These are phyloP conservation scores for Daptonema setosum DNA, from an alignment of 2,888 invertebrate genomes.

Conservation along the genomic window DNA sequence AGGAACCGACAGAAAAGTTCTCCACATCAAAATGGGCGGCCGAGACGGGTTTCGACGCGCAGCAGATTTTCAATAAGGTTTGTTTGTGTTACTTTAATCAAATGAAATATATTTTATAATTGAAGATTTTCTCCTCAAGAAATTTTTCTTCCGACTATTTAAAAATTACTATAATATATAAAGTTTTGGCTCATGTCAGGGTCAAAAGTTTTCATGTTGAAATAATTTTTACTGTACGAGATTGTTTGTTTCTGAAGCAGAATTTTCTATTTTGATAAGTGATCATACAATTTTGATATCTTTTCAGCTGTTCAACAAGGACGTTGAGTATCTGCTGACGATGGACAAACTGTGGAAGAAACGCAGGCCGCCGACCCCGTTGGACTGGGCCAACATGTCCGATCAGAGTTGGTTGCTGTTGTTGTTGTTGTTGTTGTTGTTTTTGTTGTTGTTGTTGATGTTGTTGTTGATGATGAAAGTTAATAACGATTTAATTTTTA, in stretches of 20 bases:
- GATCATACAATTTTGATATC: conserved; percentile 20
- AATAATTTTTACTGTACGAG: too few relatives aligned
- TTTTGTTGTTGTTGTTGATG: too few relatives aligned
- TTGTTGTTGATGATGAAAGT: conserved; percentile 19
- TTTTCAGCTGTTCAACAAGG: conserved; percentile 56
- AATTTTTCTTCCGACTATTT: too few relatives aligned
- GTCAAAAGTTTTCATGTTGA: neutral
- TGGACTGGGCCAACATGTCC: conserved; percentile 37
- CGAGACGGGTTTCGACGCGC: too few relatives aligned
- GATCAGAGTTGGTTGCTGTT: conserved; percentile 31
- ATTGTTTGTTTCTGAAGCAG: too few relatives aligned
- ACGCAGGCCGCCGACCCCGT: conserved; percentile 53
- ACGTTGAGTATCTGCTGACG: conserved; percentile 71
- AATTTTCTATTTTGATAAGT: neutral
- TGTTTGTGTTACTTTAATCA: too few relatives aligned
- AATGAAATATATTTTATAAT: too few relatives aligned
- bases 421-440: too few relatives aligned
- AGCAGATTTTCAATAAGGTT: too few relatives aligned
- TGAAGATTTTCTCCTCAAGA: neutral
- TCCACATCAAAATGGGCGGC: too few relatives aligned
- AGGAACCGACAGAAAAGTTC: too few relatives aligned
- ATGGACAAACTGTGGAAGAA: conserved; percentile 91
- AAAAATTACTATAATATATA: too few relatives aligned
- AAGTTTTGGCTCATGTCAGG: neutral
- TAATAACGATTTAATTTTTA: neutral